Evolutionary conservation across 2,888 invertebrate species (phyloP), one percentile per base, ranked within the genome.

Genomic region (Hecatera dysodea): DNA sequence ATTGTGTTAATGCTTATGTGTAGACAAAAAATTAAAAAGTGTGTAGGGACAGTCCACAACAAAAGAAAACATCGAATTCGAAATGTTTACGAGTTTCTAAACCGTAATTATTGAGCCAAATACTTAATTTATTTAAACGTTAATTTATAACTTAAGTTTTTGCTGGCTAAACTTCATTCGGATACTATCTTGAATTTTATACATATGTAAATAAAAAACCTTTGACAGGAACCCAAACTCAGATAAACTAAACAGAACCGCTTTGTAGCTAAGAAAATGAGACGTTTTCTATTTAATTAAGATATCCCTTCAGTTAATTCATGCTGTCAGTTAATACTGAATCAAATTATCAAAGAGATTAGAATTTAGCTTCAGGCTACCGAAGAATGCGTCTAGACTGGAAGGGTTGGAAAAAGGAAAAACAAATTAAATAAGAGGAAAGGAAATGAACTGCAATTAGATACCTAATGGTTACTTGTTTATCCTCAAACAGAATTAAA

Each of bases 281-380:
- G 4, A 19, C 1, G 1, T 0, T 19, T 48, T 46, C 36, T 70
- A n/a, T 33, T 19, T 57, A 52, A 36, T 68, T 63, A 46, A 33
- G 29, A 39, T 63, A 27, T 12, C 19, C 19, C 39, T 61, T 27
- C 22, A 39, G n/a, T 42, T 27, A 19, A 3, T 63, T 19, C 17
- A 29, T 19, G 27, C 50, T n/a, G 50, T 56, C 46, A 59, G 50
- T 52, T 24, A 48, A 53, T 39, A 42, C 39, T 55, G 19, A 11
- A 29, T 36, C 36, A 36, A 36, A 36, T 36, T 36, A 52, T 59
- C 67, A 82, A 78, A 80, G 56, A 57, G 66, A 67, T 81, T 52
- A 42, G 22, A 22, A 42, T 42, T 33, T 19, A 42, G 42, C 72
- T 56, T 50, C 29, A 36, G 56, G 72, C 76, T 33, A 33, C 29